A percentile compares a stretch with the other conserved stretches of the same genome.
These are phyloP conservation scores for Pogoniulus pusillus DNA, from an alignment of 2,797 vertebrate species.

Conservation along the genomic window DNA sequence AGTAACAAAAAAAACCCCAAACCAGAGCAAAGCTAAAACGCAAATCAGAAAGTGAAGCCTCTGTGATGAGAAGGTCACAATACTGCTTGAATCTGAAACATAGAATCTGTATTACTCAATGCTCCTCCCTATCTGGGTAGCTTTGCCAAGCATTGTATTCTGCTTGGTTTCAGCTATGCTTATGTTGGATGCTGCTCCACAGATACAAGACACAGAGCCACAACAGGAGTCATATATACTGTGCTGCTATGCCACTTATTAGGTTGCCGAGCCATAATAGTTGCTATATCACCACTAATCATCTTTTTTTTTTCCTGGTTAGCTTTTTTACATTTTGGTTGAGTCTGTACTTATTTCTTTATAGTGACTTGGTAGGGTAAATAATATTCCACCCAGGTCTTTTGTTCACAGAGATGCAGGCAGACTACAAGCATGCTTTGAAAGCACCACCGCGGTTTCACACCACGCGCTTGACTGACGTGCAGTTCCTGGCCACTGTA, in stretches of 20 bases:
- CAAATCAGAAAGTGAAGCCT: neutral
- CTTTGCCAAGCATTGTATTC: neutral
- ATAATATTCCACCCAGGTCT: neutral
- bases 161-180: neutral
- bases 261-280: neutral
- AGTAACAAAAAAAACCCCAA: neutral
- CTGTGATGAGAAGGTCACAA: constrained; percentile 1
- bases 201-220: neutral
- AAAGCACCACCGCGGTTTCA: neutral
- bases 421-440: neutral
- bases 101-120: neutral
- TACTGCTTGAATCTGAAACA: neutral
- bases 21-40: neutral
- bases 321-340: neutral
- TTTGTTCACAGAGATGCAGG: neutral
- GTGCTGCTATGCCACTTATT: neutral
- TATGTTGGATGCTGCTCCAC: neutral
- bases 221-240: neutral
- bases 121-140: neutral
- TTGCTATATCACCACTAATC: neutral
- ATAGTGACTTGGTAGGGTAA: neutral
- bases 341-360: neutral
- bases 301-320: neutral
- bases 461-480: neutral
- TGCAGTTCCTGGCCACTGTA: neutral